These are phyloP conservation scores for Zalophus californianus DNA, from an alignment of 2,797 vertebrate genomes.

Conservation along the genomic window DNA sequence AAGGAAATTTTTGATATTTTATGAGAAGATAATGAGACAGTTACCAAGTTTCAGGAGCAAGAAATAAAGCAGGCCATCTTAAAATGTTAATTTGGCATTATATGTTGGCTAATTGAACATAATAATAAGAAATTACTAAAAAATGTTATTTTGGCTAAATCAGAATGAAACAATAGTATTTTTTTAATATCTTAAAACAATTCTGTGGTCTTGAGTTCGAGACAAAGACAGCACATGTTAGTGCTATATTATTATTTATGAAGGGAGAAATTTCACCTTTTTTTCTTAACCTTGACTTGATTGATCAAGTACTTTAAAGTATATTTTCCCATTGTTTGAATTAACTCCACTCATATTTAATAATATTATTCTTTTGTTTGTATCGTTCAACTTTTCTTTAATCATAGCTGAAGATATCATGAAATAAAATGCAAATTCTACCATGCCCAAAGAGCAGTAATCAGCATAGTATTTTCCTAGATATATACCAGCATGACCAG, in stretches of 20 bases:
- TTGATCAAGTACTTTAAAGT: slow-evolving; percentile 11
- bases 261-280: background rate
- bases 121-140: background rate
- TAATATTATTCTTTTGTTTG: slow-evolving; percentile 18
- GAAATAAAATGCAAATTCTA: slow-evolving; percentile 26
- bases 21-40: slow-evolving; percentile 30
- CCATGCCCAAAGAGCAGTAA: background rate
- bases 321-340: slow-evolving; percentile 3
- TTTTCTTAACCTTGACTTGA: background rate
- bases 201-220: background rate
- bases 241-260: background rate
- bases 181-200: background rate
- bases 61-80: slow-evolving; percentile 34
- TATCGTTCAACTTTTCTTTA: slow-evolving; percentile 3
- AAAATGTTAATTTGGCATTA: slow-evolving; percentile 51
- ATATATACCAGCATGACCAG: background rate
- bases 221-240: background rate
- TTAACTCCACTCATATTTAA: background rate
- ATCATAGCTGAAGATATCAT: background rate
- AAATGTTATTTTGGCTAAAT: slow-evolving; percentile 52
- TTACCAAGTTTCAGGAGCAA: slow-evolving; percentile 47
- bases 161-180: slow-evolving; percentile 19
- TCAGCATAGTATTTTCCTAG: background rate
- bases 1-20: slow-evolving; percentile 67
- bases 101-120: background rate